These are phyloP conservation scores for Acholoe squamosa DNA, from an alignment of 2,888 invertebrate genomes.

Conservation along the genomic window DNA sequence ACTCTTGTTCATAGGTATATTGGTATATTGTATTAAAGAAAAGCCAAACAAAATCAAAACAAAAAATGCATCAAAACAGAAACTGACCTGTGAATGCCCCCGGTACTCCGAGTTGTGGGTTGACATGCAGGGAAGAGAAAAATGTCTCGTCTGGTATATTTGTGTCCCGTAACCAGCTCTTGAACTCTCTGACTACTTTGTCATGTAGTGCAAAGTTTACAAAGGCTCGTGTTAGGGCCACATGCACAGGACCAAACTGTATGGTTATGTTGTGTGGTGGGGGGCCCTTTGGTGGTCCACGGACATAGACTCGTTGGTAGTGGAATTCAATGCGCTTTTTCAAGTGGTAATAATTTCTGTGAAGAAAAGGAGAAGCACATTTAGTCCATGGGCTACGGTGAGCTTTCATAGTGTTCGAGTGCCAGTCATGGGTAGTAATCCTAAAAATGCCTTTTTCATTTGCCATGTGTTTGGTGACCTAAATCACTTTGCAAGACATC, in stretches of 20 bases:
- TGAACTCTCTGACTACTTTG: conserved; percentile 71
- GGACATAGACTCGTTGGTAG: background rate
- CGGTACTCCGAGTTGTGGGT: conserved; percentile 74
- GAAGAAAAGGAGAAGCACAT: too few species aligned
- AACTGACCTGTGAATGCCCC: conserved; percentile 75
- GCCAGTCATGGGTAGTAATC: too few species aligned
- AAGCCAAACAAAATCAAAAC: too few species aligned
- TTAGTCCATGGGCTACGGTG: too few species aligned
- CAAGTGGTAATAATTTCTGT: background rate
- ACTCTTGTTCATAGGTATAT: too few species aligned
- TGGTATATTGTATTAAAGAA: too few species aligned
- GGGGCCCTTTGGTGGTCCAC: background rate
- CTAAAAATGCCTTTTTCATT: too few species aligned
- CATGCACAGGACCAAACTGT: conserved; percentile 75
- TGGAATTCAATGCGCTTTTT: background rate
- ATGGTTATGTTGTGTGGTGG: conserved; percentile 63
- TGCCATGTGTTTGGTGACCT: too few species aligned
- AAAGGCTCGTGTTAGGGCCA: conserved; percentile 73
- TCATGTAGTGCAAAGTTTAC: conserved; percentile 75
- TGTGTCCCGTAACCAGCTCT: conserved; percentile 75
- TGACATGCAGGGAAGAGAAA: conserved; percentile 76
- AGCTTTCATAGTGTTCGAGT: too few species aligned
- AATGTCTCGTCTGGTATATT: conserved; percentile 78
- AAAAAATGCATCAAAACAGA: too few species aligned
- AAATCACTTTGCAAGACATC: too few species aligned